phyloP scores from a whole-genome alignment of 2,888 invertebrate genomes.

The Rhamnusium bicolor region DNA sequence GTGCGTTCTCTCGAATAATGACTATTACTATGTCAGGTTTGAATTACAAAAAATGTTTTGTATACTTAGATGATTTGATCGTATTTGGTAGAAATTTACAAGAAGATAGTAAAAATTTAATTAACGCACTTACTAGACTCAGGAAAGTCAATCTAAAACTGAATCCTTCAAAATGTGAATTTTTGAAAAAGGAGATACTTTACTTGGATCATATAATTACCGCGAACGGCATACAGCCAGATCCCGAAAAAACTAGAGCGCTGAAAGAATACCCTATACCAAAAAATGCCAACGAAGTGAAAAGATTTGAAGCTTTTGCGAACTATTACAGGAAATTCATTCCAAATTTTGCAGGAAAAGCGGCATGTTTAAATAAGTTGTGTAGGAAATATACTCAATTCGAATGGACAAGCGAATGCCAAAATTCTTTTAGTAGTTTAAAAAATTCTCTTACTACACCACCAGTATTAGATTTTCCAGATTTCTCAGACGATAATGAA shows the following conservation, averaged over 20 bases:
- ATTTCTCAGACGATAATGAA: slow-evolving; percentile 39
- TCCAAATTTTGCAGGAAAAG: no score
- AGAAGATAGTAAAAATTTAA: background rate
- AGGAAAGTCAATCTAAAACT: slow-evolving; percentile 45
- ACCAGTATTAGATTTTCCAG: slow-evolving; percentile 38
- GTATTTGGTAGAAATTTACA: slow-evolving; percentile 3
- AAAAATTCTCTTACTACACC: background rate
- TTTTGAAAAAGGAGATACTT: no score
- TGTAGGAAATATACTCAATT: no score
- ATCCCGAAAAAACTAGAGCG: slow-evolving; percentile 37
- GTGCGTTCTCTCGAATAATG: no score
- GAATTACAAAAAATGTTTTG: slow-evolving; percentile 9
- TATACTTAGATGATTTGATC: slow-evolving; percentile 17
- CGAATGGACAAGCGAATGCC: no score
- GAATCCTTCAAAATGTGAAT: slow-evolving; percentile 51
- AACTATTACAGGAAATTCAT: no score
- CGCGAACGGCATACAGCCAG: slow-evolving; percentile 36
- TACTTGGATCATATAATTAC: slow-evolving; percentile 46
- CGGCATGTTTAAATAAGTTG: no score
- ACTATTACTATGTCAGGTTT: slow-evolving; percentile 16
- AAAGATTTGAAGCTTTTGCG: slow-evolving; percentile 46
- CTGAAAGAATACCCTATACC: slow-evolving; percentile 30
- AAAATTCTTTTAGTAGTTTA: no score
- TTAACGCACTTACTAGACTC: background rate
- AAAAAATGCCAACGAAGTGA: no score